A percentile compares a stretch with the other conserved stretches of the same genome.
These are phyloP conservation scores for Acanthosoma haemorrhoidale DNA, from an alignment of 2,888 invertebrate species.

Conservation along the genomic window DNA sequence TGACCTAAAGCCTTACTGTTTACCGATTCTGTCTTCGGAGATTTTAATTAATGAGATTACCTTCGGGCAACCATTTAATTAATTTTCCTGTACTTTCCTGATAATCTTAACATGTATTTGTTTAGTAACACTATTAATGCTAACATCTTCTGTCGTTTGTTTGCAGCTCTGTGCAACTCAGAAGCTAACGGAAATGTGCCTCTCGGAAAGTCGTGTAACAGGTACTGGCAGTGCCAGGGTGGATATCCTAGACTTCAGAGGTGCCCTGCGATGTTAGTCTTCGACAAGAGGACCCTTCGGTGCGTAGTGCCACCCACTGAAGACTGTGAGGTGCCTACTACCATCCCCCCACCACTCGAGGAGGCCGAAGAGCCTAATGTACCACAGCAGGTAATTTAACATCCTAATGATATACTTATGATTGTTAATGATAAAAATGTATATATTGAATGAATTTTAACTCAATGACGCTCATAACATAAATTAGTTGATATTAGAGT, in stretches of 20 bases:
- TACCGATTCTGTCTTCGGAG: too few species aligned
- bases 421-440: too few species aligned
- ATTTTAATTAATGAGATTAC: too few species aligned
- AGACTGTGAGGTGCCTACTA: conserved; percentile 62
- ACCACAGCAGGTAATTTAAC: conserved; percentile 33
- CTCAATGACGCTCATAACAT: too few species aligned
- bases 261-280: conserved; percentile 85
- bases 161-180: conserved; percentile 81
- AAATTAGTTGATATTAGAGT: too few species aligned
- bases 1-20: too few species aligned
- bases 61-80: too few species aligned
- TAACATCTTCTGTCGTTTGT: too few species aligned
- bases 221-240: conserved; percentile 91
- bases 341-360: conserved; percentile 54
- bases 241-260: conserved; percentile 86
- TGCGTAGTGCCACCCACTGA: conserved; percentile 87
- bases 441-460: too few species aligned
- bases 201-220: conserved; percentile 84
- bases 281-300: conserved; percentile 72
- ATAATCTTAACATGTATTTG: too few species aligned
- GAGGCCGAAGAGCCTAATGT: conserved; percentile 46
- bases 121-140: too few species aligned
- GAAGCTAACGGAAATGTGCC: conserved; percentile 88
- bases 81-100: too few species aligned
- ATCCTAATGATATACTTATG: conserved; percentile 28